A percentile compares a stretch with the other conserved stretches of the same genome.
Evolutionary conservation across 2,113 vertebrate species (phyloP).

Genomic region (Danio rerio): GRCz12tu NC_133193.1:3932501-3933000

Average conservation of each 20-base stretch:
- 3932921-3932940: not conserved
- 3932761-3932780: not conserved
- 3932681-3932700: not conserved
- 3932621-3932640: too few relatives aligned
- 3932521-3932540: too few relatives aligned
- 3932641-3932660: too few relatives aligned
- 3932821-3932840: not conserved
- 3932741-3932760: not conserved
- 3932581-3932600: too few relatives aligned
- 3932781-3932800: not conserved
- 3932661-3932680: not conserved
- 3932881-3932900: not conserved
- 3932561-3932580: too few relatives aligned
- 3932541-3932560: too few relatives aligned
- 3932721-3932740: not conserved
- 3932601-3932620: too few relatives aligned
- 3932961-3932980: not conserved
- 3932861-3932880: not conserved
- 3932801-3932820: slow-evolving; percentile 4
- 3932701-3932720: not conserved
- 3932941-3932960: not conserved
- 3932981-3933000: not conserved
- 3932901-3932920: not conserved
- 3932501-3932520: too few relatives aligned
- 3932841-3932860: not conserved